Conservation (phyloP, 2,113 vertebrate species). For the Pteronura brasiliensis region DNA sequence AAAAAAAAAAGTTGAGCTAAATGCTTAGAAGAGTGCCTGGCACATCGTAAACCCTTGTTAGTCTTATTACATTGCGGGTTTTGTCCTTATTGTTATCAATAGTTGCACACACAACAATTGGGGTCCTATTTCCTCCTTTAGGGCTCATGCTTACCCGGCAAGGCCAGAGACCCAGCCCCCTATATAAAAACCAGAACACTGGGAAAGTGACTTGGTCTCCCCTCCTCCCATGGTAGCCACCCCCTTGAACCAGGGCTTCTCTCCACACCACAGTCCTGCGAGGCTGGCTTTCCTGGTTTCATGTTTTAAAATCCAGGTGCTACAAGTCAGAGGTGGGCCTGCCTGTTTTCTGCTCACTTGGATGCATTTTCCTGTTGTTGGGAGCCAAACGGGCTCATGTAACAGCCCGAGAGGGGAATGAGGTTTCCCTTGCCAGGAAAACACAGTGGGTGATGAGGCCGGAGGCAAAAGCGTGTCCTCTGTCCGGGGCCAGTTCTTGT, state of each 20-base stretch:
- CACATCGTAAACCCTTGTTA: neutral
- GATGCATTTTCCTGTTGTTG: constrained; percentile 60
- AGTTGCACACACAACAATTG: fast-evolving
- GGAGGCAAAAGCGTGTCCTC: constrained; percentile 49
- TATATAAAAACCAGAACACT: neutral
- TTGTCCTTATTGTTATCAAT: neutral
- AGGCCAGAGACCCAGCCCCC: neutral
- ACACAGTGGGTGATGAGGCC: constrained; percentile 58
- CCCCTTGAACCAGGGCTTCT: neutral
- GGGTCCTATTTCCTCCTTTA: neutral
- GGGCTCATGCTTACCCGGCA: neutral
- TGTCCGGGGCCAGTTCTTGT: neutral
- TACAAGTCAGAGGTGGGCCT: neutral
- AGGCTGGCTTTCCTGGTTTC: neutral
- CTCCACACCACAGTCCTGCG: neutral
- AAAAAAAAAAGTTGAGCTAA: neutral
- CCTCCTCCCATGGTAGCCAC: neutral
- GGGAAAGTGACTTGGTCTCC: neutral
- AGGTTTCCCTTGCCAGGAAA: constrained; percentile 63
- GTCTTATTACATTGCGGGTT: too few species aligned
- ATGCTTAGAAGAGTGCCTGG: neutral
- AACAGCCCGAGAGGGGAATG: constrained; percentile 39
- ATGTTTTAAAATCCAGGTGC: neutral
- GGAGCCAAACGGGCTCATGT: constrained; percentile 29
- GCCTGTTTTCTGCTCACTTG: neutral